A percentile compares a stretch with the other conserved stretches of the same genome.
Evolutionary conservation across 2,888 invertebrate genomes (phyloP).

Genomic region (Folsomia manolachei): DNA sequence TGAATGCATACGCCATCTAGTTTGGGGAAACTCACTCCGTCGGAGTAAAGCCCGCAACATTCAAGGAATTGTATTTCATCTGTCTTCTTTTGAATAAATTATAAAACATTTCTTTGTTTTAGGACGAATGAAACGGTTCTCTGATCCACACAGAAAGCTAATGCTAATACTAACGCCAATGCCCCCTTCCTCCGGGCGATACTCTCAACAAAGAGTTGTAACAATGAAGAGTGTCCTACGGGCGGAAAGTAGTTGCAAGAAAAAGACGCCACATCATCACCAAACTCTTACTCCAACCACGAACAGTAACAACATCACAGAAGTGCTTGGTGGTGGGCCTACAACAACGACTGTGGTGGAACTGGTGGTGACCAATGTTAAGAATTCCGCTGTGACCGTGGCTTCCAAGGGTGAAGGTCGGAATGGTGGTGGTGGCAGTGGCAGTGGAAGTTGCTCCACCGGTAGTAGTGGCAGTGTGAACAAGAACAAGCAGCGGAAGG

Average conservation of each 20-base stretch:
- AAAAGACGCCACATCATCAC: not conserved
- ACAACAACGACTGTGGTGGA: not conserved
- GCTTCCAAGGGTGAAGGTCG: not conserved
- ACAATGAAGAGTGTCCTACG: not conserved
- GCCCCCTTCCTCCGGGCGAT: constrained; percentile 19
- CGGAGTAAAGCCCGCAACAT: too few relatives aligned
- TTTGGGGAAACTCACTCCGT: too few relatives aligned
- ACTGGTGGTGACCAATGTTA: not conserved
- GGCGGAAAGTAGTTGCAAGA: not conserved
- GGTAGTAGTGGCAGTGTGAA: not conserved
- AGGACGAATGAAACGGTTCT: constrained; percentile 81
- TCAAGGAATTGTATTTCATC: too few relatives aligned
- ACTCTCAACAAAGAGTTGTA: not conserved
- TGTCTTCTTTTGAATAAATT: too few relatives aligned
- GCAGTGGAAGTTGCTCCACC: not conserved
- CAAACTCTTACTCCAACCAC: not conserved
- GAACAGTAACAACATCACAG: not conserved
- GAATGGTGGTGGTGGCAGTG: not conserved
- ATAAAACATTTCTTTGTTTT: too few relatives aligned
- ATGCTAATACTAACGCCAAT: too few relatives aligned
- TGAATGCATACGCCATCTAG: too few relatives aligned
- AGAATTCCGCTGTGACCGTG: not conserved
- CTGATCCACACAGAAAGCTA: constrained; percentile 58
- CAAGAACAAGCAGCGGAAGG: not conserved
- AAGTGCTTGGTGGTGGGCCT: not conserved